Evolutionary conservation across 2,888 invertebrate genomes (phyloP), one percentile per base, ranked within the genome.

Genomic region (Altica lythri): DNA sequence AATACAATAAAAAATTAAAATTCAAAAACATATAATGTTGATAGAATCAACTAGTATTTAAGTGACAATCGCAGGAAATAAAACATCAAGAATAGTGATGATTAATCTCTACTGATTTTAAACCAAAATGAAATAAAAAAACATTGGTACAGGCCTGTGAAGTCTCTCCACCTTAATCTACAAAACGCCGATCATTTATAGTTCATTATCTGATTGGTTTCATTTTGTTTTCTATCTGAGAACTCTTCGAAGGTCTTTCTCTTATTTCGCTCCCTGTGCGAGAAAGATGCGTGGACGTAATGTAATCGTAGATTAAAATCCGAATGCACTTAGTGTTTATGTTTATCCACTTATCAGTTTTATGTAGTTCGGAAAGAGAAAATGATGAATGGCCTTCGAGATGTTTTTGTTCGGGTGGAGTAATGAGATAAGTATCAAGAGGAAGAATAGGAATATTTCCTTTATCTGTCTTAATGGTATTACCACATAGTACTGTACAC

Each of bases 181-280:
- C 57, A 57, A 57, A 60, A 57, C 52, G 54, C 49, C 40, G 48
- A 48, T 56, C 56, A 56, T 58, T 56, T 59, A 54, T 61, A 53
- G 48, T 59, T 56, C 55, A 62, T 63, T 64, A 61, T 67, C 63
- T 57, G 63, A 64, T 67, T 64, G 61, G 64, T 61, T 61, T 59
- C 61, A 55, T 64, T 66, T 62, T 60, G 59, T 62, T n/a, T n/a
- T n/a, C n/a, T n/a, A n/a, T n/a, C n/a, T n/a, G n/a, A n/a, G 34
- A 16, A 16, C 9, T n/a, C 5, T 9, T n/a, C 34, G 16, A 9
- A 8, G n/a, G 12, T 8, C 32, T 32, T 14, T 13, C 10, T 10
- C 10, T 5, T 13, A 12, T 4, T 16, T 35, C 35, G 6, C 40
- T 29, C 44, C 5, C n/a, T n/a, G n/a, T n/a, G n/a, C 14, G 12